Base-by-base conservation (phyloP, 2,888 invertebrate species). In the Dynastes hyllus region DNA sequence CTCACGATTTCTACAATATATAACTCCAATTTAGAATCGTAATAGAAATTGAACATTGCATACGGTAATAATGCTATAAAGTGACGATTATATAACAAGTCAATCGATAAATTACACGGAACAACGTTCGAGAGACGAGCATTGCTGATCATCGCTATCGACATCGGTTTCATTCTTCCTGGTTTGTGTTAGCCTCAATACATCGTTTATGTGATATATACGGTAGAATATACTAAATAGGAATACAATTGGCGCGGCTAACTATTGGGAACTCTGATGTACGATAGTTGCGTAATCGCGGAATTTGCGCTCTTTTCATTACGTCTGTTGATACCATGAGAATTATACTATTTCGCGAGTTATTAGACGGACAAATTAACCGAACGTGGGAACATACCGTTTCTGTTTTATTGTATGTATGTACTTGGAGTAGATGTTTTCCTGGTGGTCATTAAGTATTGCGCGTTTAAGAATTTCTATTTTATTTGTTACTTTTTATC, bases 211-310 rank as follows among this genome's bases (percentile, higher is more conserved):
- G n/a, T n/a, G n/a, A 65, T 16, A 4, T n/a, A 9, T 50, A 22
- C 11, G 13, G 27, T 69, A 27, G 27, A 51, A 27, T 32, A 55
- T 37, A 55, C 9, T 37, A 16, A 61, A 51, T 29, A 27, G n/a
- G 27, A 32, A 13, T 63, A 58, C 63, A 63, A 63, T 63, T 13
- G 63, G 9, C 32, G 29, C 22, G 32, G 22, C 55, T 22, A 58
- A 58, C 55, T 58, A 5, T 63, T 29, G 13, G 32, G 63, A 27
- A 63, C 32, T 63, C 32, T 55, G 13, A 2, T 53, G 13, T 16
- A n/a, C n/a, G 8, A 58, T 58, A n/a, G 40, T 73, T 73, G 58
- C 73, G 58, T 73, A 73, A 73, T 73, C 73, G 37, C 73, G 27
- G 73, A 73, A 73, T 73, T 73, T 8, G 61, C 9, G 58, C 22